phyloP scores from a whole-genome alignment of 37 sponge, comb jelly and placozoan genomes.

The Oopsacas minuta region DNA sequence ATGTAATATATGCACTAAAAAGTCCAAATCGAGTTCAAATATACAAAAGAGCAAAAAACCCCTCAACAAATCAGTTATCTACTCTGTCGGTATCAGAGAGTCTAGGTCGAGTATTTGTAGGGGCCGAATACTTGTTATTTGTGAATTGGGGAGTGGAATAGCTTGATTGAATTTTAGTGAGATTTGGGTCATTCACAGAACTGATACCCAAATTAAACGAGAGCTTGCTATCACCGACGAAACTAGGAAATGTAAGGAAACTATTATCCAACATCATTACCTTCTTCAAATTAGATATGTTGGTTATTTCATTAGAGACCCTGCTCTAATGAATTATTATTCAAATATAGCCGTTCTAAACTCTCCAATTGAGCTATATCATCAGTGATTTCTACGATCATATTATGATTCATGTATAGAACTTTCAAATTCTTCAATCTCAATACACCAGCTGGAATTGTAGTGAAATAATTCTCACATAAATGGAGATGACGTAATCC shows the following conservation, averaged over 20 bases:
- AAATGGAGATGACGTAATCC: neutral
- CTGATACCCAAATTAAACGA: neutral
- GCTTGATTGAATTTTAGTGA: too few relatives aligned
- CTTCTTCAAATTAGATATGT: neutral
- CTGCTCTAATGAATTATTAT: neutral
- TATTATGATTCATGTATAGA: neutral
- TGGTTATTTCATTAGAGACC: neutral
- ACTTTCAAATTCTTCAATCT: neutral
- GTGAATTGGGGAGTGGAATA: too few relatives aligned
- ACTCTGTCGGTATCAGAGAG: too few relatives aligned
- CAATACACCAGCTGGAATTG: neutral
- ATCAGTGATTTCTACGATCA: neutral
- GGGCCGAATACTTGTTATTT: too few relatives aligned
- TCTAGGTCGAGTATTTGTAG: too few relatives aligned
- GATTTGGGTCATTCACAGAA: neutral
- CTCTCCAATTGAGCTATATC: neutral
- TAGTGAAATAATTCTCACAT: neutral
- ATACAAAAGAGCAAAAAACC: too few relatives aligned
- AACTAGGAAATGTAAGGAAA: neutral
- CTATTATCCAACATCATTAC: neutral
- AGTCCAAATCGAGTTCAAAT: too few relatives aligned
- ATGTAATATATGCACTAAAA: too few relatives aligned
- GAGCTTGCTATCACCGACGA: neutral
- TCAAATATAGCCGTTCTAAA: neutral
- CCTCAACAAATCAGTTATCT: too few relatives aligned